phyloP scores from a whole-genome alignment of 2,797 vertebrate genomes.

The Melanotaenia nigrans region DNA sequence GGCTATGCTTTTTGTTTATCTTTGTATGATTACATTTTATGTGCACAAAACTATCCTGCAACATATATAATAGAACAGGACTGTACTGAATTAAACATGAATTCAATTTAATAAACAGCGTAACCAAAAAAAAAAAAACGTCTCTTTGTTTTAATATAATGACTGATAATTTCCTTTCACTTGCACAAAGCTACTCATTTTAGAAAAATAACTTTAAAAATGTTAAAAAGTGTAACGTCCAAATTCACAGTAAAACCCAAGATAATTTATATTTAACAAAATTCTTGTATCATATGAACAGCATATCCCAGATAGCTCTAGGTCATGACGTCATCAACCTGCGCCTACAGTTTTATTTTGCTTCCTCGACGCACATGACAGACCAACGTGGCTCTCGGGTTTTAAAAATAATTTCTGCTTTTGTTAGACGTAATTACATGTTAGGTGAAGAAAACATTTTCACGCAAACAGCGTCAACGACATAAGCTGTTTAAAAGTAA shows the following conservation, averaged over 20 bases:
- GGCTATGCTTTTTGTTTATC: constrained; percentile 33
- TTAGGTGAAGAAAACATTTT: background rate
- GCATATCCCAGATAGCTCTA: constrained; percentile 40
- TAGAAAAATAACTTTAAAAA: background rate
- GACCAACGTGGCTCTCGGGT: constrained; percentile 58
- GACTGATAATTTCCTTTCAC: background rate
- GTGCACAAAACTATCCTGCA: background rate
- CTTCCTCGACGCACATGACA: constrained; percentile 37
- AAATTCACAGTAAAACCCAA: too few relatives aligned
- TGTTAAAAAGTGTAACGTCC: too few relatives aligned
- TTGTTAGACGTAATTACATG: background rate
- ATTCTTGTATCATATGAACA: constrained; percentile 9
- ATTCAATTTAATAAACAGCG: background rate
- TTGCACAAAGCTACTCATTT: background rate
- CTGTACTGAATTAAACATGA: background rate
- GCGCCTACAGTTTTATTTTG: constrained; percentile 65
- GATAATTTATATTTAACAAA: too few relatives aligned
- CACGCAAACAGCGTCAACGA: background rate
- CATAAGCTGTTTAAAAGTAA: background rate
- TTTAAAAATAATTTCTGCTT: background rate
- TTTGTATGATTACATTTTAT: background rate
- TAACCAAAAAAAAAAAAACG: background rate
- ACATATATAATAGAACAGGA: rapidly evolving
- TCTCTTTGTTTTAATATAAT: background rate
- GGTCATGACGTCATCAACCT: constrained; percentile 41